Conservation (phyloP, 2,113 vertebrate genomes). For the Aix galericulata region DNA sequence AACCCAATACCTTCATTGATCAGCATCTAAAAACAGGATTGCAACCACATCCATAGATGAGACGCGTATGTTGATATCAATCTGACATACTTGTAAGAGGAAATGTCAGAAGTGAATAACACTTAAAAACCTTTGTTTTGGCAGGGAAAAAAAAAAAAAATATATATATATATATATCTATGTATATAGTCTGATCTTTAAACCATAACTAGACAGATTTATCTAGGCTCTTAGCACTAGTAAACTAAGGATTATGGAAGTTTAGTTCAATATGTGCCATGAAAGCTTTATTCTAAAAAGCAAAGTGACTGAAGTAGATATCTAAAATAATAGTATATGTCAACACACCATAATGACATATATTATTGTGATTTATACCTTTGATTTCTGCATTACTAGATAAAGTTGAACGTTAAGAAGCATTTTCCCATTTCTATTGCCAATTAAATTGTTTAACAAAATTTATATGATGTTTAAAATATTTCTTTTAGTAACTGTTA, state of each 20-base stretch:
- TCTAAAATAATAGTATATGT: not conserved
- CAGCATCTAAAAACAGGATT: not conserved
- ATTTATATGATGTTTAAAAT: not conserved
- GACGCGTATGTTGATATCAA: not conserved
- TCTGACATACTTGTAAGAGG: not conserved
- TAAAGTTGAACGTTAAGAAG: not conserved
- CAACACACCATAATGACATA: not conserved
- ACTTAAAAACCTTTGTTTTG: not conserved
- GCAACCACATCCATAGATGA: not conserved
- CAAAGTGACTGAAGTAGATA: not conserved
- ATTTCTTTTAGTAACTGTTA: not conserved
- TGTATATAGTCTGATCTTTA: not conserved
- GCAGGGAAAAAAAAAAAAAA: not conserved
- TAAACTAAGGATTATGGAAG: not conserved
- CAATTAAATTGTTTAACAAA: not conserved
- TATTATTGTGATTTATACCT: not conserved
- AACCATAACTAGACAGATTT: not conserved
- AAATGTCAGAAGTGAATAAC: not conserved
- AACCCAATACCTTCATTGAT: not conserved
- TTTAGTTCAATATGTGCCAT: not conserved
- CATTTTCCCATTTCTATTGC: not conserved
- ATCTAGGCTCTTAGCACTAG: not conserved
- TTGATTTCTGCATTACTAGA: not conserved
- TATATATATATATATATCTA: not conserved
- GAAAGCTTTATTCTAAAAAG: not conserved